Evolutionary conservation across 2,113 vertebrate species (phyloP).

Genomic region (Bettongia penicillata): DNA sequence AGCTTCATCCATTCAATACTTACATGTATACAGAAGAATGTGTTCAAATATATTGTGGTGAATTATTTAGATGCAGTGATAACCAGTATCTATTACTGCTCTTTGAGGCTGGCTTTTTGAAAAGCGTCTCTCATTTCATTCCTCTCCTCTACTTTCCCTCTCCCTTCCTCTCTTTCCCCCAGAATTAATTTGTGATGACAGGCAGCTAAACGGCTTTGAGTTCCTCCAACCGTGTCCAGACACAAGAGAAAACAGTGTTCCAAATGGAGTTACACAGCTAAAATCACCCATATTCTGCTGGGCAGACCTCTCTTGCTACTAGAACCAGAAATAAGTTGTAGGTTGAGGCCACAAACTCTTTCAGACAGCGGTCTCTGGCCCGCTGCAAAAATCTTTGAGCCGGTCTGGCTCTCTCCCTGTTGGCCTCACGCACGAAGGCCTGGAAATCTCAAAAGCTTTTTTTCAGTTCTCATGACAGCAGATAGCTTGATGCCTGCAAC

Average conservation of each 20-base stretch:
- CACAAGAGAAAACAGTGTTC: background rate
- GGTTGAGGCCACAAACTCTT: background rate
- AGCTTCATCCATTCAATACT: background rate
- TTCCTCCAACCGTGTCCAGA: background rate
- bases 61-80: constrained; percentile 52
- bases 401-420: background rate
- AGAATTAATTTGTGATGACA: background rate
- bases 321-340: background rate
- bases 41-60: background rate
- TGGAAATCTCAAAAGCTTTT: background rate
- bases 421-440: background rate
- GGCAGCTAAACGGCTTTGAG: background rate
- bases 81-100: constrained; percentile 1
- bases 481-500: constrained; percentile 30
- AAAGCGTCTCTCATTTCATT: background rate
- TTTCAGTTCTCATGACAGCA: constrained; percentile 19
- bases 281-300: background rate
- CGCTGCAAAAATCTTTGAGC: background rate
- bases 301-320: background rate
- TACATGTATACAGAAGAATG: background rate
- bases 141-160: background rate
- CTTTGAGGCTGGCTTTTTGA: background rate
- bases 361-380: background rate
- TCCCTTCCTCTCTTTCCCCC: background rate
- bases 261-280: background rate